phyloP scores from a whole-genome alignment of 2,113 vertebrate species.

The Heliornis fulica region DNA sequence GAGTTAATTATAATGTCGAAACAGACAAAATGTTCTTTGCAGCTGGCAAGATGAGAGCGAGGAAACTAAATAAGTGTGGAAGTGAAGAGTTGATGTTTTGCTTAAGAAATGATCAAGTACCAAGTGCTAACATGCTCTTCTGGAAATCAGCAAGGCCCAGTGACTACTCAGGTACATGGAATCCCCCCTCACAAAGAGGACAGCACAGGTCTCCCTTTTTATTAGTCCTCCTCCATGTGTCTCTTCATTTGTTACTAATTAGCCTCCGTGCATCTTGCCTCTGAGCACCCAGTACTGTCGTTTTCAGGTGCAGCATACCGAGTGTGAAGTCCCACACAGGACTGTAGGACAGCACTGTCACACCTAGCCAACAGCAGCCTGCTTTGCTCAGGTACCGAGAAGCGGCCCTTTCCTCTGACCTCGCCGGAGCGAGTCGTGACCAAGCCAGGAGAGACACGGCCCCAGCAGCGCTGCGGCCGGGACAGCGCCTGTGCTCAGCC shows the following conservation, averaged over 20 bases:
- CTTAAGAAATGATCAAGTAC: accelerated
- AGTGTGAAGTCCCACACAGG: no score
- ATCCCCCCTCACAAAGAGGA: background rate
- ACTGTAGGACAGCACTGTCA: background rate
- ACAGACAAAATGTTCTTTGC: background rate
- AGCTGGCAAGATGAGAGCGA: background rate
- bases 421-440: accelerated
- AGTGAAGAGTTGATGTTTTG: background rate
- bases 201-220: background rate
- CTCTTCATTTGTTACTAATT: no score
- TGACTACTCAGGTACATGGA: background rate
- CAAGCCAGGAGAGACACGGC: background rate
- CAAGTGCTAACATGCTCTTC: background rate
- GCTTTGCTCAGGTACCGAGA: background rate
- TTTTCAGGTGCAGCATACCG: accelerated
- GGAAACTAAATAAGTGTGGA: background rate
- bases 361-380: background rate
- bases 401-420: background rate
- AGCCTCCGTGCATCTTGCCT: no score
- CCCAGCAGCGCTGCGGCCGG: background rate
- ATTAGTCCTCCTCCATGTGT: accelerated
- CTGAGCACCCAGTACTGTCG: background rate
- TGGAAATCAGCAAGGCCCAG: background rate
- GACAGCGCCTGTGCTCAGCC: background rate
- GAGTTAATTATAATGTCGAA: background rate